Base-by-base conservation (phyloP, 1,140 invertebrate genomes). In the Paraescarpia echinospica region DNA sequence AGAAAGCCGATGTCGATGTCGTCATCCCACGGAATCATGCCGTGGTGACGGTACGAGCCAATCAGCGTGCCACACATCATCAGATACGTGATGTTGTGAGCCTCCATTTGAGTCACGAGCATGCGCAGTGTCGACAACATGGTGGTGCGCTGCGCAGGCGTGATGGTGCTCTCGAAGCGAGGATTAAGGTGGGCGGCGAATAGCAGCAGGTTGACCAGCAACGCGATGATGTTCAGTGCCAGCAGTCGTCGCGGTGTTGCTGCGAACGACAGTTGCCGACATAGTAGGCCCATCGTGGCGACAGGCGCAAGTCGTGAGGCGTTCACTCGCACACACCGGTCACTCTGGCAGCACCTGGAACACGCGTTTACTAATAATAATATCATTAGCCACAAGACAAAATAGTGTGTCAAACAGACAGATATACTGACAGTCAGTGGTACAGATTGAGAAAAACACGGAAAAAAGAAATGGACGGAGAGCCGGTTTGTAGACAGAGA, bases 11-110 rank as follows among this genome's bases (percentile, higher is more conserved):
- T 92, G 77, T 95, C 94, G 33, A 95, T 89, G 92, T 95, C 94
- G 77, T 95, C 94, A 51, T 95, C 94, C 94, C 94, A 95, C 5
- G 94, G 94, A 35, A 95, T 93, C 9, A 94, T 77, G 33, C 93
- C 94, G 88, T 94, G 94, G 92, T 95, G 94, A 51, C 94, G 92
- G 77, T 93, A 94, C 22, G 94, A 93, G 1, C 94, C 94, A 6
- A 95, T 93, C 35, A 95, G 88, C 34, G 93, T 93, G 14, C 94
- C 94, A 5, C 92, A 90, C 91, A 94, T 94, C 8, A 94, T 35
- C 31, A 94, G 91, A 91, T 92, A 95, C 8, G 92, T 93, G 6
- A 95, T 22, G 51, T 93, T 93, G 35, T 90, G 27, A 22, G 59
- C 22, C 59, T 77, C 59, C 59, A 77, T 77, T 27, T 77, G 18